phyloP scores from a whole-genome alignment of 2,113 vertebrate species.

The Aphyosemion australe region DNA sequence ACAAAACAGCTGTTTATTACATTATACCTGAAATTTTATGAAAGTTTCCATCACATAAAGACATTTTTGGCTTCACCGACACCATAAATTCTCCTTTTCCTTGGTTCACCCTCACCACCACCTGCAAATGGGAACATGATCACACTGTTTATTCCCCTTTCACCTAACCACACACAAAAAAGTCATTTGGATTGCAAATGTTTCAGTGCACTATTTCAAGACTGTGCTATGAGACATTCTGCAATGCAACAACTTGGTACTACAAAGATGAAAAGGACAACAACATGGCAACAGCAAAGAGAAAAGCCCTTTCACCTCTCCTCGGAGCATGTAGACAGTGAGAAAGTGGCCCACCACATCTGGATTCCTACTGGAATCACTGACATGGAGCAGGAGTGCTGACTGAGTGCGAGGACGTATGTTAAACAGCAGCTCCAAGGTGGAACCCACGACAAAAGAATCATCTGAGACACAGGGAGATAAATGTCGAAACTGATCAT shows the following conservation, averaged over 20 bases:
- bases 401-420: conserved; percentile 82
- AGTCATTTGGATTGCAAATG: background rate
- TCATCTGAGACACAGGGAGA: conserved; percentile 75
- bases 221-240: background rate
- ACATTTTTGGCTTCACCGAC: conserved; percentile 80
- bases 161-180: background rate
- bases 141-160: conserved; percentile 6
- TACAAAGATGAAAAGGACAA: background rate
- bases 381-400: conserved; percentile 84
- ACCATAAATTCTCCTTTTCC: conserved; percentile 80
- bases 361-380: conserved; percentile 59
- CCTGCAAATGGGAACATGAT: conserved; percentile 70
- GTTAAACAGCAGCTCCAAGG: conserved; percentile 85
- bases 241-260: background rate
- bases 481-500: background rate
- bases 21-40: conserved; percentile 87
- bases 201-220: background rate
- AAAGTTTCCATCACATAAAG: conserved; percentile 89
- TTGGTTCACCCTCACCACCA: conserved; percentile 83
- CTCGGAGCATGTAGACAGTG: conserved; percentile 84
- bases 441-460: conserved; percentile 76
- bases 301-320: conserved; percentile 79
- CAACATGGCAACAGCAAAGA: background rate
- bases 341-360: conserved; percentile 67
- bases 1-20: conserved; percentile 1